Base-by-base conservation (phyloP, 23 tunicate species). In the Phallusia fumigata region DNA sequence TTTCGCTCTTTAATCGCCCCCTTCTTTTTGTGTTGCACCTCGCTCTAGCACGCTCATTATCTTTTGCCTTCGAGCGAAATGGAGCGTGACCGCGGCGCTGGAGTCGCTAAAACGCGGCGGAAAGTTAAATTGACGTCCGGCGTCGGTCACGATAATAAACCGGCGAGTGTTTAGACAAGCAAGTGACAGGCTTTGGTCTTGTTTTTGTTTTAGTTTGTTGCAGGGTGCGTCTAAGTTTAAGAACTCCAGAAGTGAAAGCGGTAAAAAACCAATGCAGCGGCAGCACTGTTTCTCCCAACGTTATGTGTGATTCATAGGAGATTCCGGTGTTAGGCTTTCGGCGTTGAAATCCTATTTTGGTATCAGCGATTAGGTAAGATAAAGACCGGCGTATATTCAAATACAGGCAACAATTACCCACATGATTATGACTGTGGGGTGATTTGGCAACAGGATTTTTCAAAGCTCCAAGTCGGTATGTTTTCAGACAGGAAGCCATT, bases 1-100 rank as follows among this genome's bases (percentile, higher is more conserved):
- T 58, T 58, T 58, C 16, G 69, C 16, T 16, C 28, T 58, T 24
- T 22, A 58, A 24, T 22, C 3, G 16, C 69, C n/a, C n/a, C n/a
- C 69, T 22, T 24, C 13, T 58, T 58, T 58, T 6, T 58, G 26
- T 24, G 26, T 22, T 16, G 69, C 69, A 16, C 3, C 69, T 24
- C 69, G 69, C 69, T 58, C 69, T 24, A 58, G 69, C 69, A 58
- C 69, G 69, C 69, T 58, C 69, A 58, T 58, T 58, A 58, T 58
- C 69, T 58, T 58, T 58, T 58, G 69, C 69, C 69, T 58, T 58
- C 69, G 69, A 58, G 69, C 69, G 69, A 58, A 58, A 58, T 58
- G 16, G 69, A 58, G 69, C 69, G 28, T 58, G 69, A 58, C 69
- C 16, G 28, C 69, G 69, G 69, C 69, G 69, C 16, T 24, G 28